phyloP scores from a whole-genome alignment of 2,888 invertebrate species.

The Eupithecia vulgata region DNA sequence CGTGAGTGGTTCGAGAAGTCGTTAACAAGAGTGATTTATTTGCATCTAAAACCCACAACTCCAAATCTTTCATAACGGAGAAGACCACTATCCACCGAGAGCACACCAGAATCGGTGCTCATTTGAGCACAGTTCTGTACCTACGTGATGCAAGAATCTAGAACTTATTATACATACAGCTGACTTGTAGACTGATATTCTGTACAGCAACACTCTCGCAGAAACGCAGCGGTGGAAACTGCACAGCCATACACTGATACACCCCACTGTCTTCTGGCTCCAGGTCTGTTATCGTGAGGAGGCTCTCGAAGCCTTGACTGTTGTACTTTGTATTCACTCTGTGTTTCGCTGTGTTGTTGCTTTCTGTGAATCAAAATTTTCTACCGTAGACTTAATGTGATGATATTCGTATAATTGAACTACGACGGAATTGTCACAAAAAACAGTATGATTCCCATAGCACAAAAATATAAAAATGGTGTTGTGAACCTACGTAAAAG shows the following conservation, averaged over 20 bases:
- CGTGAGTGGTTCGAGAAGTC: background rate
- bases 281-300: conserved; percentile 65
- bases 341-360: conserved; percentile 62
- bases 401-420: background rate
- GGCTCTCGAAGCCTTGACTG: conserved; percentile 66
- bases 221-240: conserved; percentile 53
- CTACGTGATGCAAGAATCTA: background rate
- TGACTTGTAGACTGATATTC: conserved; percentile 67
- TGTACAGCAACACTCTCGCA: conserved; percentile 51
- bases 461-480: background rate
- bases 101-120: background rate
- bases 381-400: background rate
- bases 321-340: conserved; percentile 68
- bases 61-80: background rate
- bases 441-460: background rate
- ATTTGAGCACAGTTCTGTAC: background rate
- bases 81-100: background rate
- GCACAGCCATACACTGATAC: conserved; percentile 64
- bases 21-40: background rate
- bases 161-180: conserved; percentile 57
- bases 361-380: conserved; percentile 16
- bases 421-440: background rate
- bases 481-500: background rate
- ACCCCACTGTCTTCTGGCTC: conserved; percentile 62
- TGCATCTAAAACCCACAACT: background rate